Conservation (phyloP, 2,113 vertebrate species). For the Dunckerocampus dactyliophorus region DNA sequence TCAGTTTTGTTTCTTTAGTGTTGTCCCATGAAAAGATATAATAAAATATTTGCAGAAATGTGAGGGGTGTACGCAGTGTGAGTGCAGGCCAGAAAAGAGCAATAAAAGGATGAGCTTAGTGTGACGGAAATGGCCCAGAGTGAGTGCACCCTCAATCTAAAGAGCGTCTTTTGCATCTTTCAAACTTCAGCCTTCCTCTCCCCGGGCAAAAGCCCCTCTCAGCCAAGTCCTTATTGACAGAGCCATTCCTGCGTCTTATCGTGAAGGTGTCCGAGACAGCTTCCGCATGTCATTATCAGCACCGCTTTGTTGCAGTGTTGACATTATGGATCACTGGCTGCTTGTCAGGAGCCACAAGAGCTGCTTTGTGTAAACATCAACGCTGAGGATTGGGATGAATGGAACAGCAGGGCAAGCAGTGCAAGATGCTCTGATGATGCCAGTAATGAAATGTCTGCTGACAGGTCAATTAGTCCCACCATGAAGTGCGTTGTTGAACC, state of each 20-base stretch:
- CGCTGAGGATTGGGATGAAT: conserved; percentile 16
- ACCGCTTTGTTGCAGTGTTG: background rate
- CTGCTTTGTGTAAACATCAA: conserved; percentile 16
- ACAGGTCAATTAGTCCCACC: conserved; percentile 33
- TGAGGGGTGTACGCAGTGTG: no score
- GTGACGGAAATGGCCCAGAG: no score
- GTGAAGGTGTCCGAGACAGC: conserved; percentile 1
- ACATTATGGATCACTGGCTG: conserved; percentile 3
- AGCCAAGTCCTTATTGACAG: background rate
- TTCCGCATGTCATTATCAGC: conserved; percentile 3
- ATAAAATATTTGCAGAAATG: no score
- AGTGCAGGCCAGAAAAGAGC: no score
- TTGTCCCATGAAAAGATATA: no score
- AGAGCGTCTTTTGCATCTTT: no score
- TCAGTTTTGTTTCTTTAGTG: no score
- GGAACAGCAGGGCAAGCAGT: conserved; percentile 18
- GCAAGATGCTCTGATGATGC: conserved; percentile 10
- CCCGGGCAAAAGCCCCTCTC: background rate
- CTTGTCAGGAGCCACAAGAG: conserved; percentile 9
- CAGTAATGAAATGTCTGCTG: conserved; percentile 59
- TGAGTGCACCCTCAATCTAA: no score
- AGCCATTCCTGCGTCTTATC: background rate
- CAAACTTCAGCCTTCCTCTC: no score
- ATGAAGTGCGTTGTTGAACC: conserved; percentile 38
- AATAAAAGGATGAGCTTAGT: no score